Evolutionary conservation across 2,113 vertebrate species (phyloP), one percentile per base, ranked within the genome.

Genomic region (Ranitomeya variabilis): DNA sequence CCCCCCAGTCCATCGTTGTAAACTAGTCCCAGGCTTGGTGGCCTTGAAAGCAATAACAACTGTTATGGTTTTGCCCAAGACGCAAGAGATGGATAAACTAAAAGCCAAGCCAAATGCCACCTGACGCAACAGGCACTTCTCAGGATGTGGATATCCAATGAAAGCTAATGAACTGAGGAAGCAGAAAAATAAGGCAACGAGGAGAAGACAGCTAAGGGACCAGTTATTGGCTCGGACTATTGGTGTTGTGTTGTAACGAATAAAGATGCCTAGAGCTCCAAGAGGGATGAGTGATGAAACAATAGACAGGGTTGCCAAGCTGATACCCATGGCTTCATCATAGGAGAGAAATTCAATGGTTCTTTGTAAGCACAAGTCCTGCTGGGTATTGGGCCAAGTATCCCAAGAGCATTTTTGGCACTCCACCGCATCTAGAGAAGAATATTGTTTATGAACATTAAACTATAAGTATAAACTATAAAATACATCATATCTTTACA

Each of bases 21-120:
- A 37, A 37, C 37, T 37, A 37, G 37, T 37, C 37, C 37, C 37
- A 37, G 37, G 37, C 37, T 37, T 55, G 89, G 86, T 89, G 60
- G 88, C 83, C 26, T 86, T 86, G 31, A 91, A 90, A 4, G 37
- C 37, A 67, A 90, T 80, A 66, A 91, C 62, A 45, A 90, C 88
- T 3, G 64, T 89, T 10, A 88, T 26, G 3, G 88, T 91, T 89
- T 90, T 91, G 14, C 83, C 89, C 23, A 91, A 71, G 21, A 91
- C 81, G n/a, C 83, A 23, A 26, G 90, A 91, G 37, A 91, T 18
- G 14, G 80, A 78, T 11, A 89, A 3, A 7, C 82, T 79, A 69
- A 90, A 91, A 55, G 73, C n/a, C 12, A 84, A 21, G 11, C 88
- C 88, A 86, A 91, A 91, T 77, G 81, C 54, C 14, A 88, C 52